Evolutionary conservation across 2,797 vertebrate species (phyloP), one percentile per base, ranked within the genome.

Genomic region (Dromococcyx pavoninus): DNA sequence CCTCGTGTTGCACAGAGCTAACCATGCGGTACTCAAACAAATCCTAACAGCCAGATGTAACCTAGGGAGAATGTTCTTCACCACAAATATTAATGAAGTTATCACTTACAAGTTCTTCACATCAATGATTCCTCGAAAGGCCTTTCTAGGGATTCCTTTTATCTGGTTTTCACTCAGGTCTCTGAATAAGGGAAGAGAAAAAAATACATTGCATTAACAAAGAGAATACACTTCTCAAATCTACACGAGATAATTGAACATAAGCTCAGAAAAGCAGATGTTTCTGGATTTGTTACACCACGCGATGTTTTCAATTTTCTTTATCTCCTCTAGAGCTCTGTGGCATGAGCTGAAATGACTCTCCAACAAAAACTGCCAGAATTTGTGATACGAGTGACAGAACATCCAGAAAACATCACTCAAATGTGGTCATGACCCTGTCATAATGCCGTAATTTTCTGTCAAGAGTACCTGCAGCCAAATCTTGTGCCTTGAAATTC

Each of bases 141-240:
- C 99, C 97, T 99, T 99, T 96, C 99, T 98, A 9, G 99, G 99
- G 97, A 99, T 98, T 30, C 99, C 98, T 98, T 99, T 99, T 85
- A 99, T 99, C 98, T 99, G 99, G 98, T 99, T 99, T 97, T 99
- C 99, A 35, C 99, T 99, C 92, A 99, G 98, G 97, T 99, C 99
- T 96, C 99, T 99, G 98, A 91, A 97, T 87, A 95, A 95, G 43
- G 65, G 71, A 96, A 97, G 62, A 96, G 39, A 22, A 91, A 94
- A 76, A 94, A 57, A 88, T 0, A 32, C 37, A 56, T 21, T 7
- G 13, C 30, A 46, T 96, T 96, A 97, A 82, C 58, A 78, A 88
- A 41, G 25, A 79, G 76, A 91, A 91, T 7, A 22, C 27, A 85
- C 91, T 89, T 86, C 83, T 95, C 88, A 70, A 91, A 95, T 93